phyloP scores from a whole-genome alignment of 1,140 invertebrate species.

The Polypedilum vanderplanki region DNA sequence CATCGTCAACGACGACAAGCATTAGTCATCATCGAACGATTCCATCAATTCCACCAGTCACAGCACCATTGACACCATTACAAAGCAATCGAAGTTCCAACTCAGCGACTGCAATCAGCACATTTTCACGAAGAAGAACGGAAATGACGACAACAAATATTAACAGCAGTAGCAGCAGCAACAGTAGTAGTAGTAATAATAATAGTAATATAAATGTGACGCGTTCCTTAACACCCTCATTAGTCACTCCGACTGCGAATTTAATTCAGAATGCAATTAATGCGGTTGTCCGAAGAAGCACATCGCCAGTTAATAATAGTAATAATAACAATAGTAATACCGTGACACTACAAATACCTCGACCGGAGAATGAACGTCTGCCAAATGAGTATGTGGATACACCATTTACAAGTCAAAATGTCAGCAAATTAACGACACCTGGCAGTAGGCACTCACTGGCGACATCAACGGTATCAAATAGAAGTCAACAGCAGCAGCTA shows the following conservation, averaged over 20 bases:
- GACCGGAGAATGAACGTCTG: conserved; percentile 66
- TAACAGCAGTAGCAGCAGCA: conserved; percentile 29
- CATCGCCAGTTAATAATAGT: conserved; percentile 21
- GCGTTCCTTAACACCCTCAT: conserved; percentile 42
- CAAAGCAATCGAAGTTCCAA: not conserved
- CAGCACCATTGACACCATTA: conserved; percentile 32
- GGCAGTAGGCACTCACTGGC: not conserved
- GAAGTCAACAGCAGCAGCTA: conserved; percentile 33
- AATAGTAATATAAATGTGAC: conserved; percentile 36
- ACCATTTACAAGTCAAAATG: conserved; percentile 50
- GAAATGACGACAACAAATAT: not conserved
- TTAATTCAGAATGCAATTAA: conserved; percentile 19
- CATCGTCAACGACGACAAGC: conserved; percentile 30
- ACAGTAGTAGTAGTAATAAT: conserved; percentile 31
- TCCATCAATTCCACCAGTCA: not conserved
- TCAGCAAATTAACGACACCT: conserved; percentile 12
- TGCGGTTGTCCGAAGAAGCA: conserved; percentile 2
- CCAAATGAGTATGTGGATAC: conserved; percentile 82
- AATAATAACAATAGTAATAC: conserved; percentile 15
- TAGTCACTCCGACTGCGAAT: conserved; percentile 2
- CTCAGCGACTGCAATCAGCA: conserved; percentile 27
- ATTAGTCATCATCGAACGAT: not conserved
- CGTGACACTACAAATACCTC: conserved; percentile 62
- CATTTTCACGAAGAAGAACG: conserved; percentile 31
- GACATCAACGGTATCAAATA: conserved; percentile 22